Percentiles rank a stretch among this genome's conserved stretches.
Conservation (phyloP, 2,888 invertebrate genomes). For the Hirtodrosophila duncani region DNA sequence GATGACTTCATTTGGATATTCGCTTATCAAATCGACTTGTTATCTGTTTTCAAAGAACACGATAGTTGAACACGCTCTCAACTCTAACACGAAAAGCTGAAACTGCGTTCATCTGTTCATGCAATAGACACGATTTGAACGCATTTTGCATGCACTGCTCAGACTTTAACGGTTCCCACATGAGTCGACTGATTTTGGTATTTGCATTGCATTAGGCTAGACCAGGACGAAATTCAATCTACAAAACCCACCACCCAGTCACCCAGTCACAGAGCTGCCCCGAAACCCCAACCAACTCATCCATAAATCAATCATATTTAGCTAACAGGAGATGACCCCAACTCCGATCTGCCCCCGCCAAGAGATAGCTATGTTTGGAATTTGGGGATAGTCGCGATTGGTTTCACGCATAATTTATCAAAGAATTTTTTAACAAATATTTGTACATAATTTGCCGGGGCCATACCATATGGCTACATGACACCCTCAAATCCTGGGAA, state of each 20-base stretch:
- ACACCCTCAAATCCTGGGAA: conserved; percentile 24
- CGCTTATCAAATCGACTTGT: too few relatives aligned
- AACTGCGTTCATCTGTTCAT: too few relatives aligned
- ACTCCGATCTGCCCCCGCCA: conserved; percentile 12
- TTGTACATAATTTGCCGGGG: conserved; percentile 64
- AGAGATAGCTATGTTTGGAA: conserved; percentile 7
- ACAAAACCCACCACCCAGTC: too few relatives aligned
- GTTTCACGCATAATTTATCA: conserved; percentile 51
- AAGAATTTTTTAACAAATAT: conserved; percentile 58
- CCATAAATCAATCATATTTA: conserved; percentile 68
- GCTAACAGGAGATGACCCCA: conserved; percentile 1
- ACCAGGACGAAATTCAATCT: too few relatives aligned
- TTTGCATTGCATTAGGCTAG: conserved; percentile 38
- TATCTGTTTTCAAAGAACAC: too few relatives aligned
- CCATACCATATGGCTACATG: conserved; percentile 48
- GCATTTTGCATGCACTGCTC: too few relatives aligned
- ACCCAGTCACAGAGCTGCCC: conserved; percentile 9
- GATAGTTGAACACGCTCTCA: too few relatives aligned
- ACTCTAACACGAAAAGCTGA: too few relatives aligned
- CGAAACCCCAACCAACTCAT: conserved; percentile 14
- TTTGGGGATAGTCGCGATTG: conserved; percentile 5
- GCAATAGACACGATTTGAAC: too few relatives aligned
- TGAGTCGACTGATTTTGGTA: conserved; percentile 37
- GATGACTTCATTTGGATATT: too few relatives aligned
- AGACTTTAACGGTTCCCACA: too few relatives aligned